A percentile compares a stretch with the other conserved stretches of the same genome.
These are phyloP conservation scores for Gambelia wislizenii DNA, from an alignment of 2,797 vertebrate species.

Conservation along the genomic window DNA sequence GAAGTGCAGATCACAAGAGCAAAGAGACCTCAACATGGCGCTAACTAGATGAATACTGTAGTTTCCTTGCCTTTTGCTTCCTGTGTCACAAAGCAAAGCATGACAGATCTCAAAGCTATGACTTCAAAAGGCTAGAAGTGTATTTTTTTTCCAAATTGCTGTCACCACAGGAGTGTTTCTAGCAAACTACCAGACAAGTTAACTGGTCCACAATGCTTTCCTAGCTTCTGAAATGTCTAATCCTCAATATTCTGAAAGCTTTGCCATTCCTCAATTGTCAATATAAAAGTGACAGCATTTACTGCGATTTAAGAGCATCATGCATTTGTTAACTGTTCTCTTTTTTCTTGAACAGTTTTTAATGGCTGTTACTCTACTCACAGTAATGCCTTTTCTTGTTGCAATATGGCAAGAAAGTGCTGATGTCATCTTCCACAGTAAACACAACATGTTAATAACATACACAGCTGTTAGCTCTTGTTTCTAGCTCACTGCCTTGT, in stretches of 20 bases:
- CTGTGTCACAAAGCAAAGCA: too few relatives aligned
- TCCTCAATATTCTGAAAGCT: conserved; percentile 39
- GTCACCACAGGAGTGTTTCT: too few relatives aligned
- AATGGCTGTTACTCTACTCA: background rate
- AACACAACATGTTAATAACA: background rate
- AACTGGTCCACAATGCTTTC: background rate
- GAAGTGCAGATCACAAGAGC: too few relatives aligned
- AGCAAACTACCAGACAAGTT: too few relatives aligned
- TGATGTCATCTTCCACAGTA: conserved; percentile 31
- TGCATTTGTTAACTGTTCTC: background rate
- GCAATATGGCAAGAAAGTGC: conserved; percentile 24
- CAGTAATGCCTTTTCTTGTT: conserved; percentile 12
- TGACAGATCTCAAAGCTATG: too few relatives aligned
- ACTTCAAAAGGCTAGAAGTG: too few relatives aligned
- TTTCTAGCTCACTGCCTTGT: background rate
- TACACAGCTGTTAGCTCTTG: conserved; percentile 5
- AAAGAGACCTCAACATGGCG: too few relatives aligned
- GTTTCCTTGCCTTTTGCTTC: too few relatives aligned
- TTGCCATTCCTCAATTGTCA: conserved; percentile 46
- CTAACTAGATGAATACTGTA: too few relatives aligned
- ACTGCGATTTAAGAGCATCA: conserved; percentile 29
- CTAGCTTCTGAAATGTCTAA: conserved; percentile 45
- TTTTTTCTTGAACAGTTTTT: conserved; percentile 9
- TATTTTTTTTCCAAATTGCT: too few relatives aligned
- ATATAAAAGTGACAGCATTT: conserved; percentile 10